Base-by-base conservation (phyloP, 2,113 vertebrate species). In the Puffinus mauretanicus region DNA sequence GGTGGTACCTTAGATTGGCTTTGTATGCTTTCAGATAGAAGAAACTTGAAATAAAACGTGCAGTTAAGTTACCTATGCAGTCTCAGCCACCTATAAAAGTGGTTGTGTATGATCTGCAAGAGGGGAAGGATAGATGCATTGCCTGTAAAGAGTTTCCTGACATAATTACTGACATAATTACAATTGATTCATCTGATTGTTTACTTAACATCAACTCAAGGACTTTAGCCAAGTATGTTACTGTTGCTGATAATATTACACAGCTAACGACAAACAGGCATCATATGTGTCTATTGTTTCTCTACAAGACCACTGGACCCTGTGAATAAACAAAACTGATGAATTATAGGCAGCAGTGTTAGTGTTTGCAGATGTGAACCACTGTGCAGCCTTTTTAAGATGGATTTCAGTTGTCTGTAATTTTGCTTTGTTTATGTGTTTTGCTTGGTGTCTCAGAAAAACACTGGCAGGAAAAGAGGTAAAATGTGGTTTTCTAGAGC, bases 281-380 rank as follows among this genome's bases (percentile, higher is more conserved):
- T n/a, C 34, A 1, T n/a, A 2, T 1, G 0, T 34, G 5, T 42
- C 2, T 61, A 5, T 38, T 46, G 11, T 79, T 82, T 84, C 51
- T 90, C 78, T 90, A 0, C 15, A 51, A 82, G 55, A 58, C 16
- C 42, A 42, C 27, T 58, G 25, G n/a, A 66, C 11, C 10, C 7
- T 42, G 6, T 12, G 30, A 79, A 26, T 67, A 55, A 58, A 75
- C 18, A 44, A 52, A 80, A 25, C 2, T 24, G 24, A 19, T 42
- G 6, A 90, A 44, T 62, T 80, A 7, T 4, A n/a, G 26, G 16
- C 32, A 49, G 12, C 30, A 55, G 19, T 62, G 21, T 21, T 61
- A 27, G 34, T 38, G 25, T 87, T 64, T 81, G 58, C 8, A 52
- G 46, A 55, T 81, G 49, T 42, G 54, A 87, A 30, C 8, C 27